phyloP scores from a whole-genome alignment of 2,113 vertebrate genomes.

The Sander lucioperca region DNA sequence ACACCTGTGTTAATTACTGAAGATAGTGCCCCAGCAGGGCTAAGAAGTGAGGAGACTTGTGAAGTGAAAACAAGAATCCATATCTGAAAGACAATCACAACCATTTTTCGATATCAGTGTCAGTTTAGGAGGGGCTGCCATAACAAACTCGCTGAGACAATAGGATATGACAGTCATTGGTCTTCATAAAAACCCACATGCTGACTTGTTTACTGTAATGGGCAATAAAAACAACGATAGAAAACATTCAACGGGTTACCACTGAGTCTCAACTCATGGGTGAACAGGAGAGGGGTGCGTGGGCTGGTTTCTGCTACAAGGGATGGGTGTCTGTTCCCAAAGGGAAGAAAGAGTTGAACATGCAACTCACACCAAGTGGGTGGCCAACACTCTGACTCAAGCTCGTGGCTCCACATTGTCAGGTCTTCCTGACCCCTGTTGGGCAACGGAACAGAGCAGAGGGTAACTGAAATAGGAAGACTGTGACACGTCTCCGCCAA shows the following conservation, averaged over 20 bases:
- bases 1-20: constrained; percentile 28
- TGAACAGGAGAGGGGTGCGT: constrained; percentile 15
- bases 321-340: constrained; percentile 6
- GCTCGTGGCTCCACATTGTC: constrained; percentile 47
- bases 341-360: constrained; percentile 6
- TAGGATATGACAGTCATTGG: constrained; percentile 17
- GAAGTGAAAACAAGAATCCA: neutral
- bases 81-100: neutral
- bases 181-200: constrained; percentile 23
- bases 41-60: neutral
- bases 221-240: constrained; percentile 19
- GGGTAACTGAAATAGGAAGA: constrained; percentile 48
- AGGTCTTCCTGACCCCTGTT: constrained; percentile 49
- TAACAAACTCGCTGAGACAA: constrained; percentile 25
- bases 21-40: neutral
- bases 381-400: constrained; percentile 59
- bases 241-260: constrained; percentile 33
- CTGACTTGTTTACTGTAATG: constrained; percentile 19
- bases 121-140: neutral
- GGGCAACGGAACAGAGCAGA: constrained; percentile 37
- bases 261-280: constrained; percentile 4
- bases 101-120: neutral
- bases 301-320: constrained; percentile 18
- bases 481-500: constrained; percentile 55
- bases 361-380: constrained; percentile 55